phyloP scores from a whole-genome alignment of 2,797 vertebrate genomes.

The Manis javanica region DNA sequence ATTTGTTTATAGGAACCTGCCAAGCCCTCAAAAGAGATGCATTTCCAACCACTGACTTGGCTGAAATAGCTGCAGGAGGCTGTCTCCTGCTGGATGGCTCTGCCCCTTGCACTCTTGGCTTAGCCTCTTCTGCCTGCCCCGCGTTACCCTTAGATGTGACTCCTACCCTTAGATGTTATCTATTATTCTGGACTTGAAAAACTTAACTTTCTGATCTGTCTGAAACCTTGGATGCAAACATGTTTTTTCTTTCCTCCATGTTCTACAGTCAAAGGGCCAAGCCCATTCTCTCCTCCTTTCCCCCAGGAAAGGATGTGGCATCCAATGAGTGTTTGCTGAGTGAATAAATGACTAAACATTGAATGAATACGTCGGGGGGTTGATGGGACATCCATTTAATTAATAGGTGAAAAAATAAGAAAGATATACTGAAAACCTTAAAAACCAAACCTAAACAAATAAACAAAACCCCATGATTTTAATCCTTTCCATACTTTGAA shows the following conservation, averaged over 20 bases:
- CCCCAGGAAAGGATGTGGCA: background rate
- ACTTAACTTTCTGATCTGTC: background rate
- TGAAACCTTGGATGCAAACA: background rate
- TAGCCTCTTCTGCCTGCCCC: background rate
- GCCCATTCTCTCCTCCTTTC: background rate
- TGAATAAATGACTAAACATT: background rate
- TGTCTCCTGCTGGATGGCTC: background rate
- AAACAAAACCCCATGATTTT: background rate
- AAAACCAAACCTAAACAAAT: background rate
- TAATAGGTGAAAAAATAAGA: background rate
- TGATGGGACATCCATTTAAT: background rate
- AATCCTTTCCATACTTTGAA: conserved; percentile 13
- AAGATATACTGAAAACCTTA: background rate
- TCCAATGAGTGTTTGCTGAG: background rate
- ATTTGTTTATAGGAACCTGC: background rate
- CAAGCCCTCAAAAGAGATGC: background rate
- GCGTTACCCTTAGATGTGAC: background rate
- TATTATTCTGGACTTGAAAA: background rate
- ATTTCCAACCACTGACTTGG: background rate
- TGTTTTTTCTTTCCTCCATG: background rate
- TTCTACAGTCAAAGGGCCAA: background rate
- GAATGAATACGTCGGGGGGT: background rate
- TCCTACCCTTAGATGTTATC: background rate
- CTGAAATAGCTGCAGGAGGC: background rate
- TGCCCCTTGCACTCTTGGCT: background rate